phyloP scores from a whole-genome alignment of 2,113 vertebrate species.

The Suncus etruscus region DNA sequence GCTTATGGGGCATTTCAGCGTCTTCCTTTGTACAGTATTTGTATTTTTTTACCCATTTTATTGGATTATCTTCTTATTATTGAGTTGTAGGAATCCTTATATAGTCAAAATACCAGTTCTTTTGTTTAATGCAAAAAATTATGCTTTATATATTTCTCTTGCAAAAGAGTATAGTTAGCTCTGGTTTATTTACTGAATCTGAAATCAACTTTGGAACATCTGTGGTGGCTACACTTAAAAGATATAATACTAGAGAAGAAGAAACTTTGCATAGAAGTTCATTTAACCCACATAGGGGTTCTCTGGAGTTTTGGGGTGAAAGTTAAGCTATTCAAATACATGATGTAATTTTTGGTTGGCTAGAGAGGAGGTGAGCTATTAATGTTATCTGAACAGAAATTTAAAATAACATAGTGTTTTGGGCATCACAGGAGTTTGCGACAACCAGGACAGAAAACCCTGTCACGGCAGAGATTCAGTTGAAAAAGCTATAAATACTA shows the following conservation, averaged over 20 bases:
- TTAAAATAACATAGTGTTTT: background rate
- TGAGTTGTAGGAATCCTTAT: background rate
- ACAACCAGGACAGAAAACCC: background rate
- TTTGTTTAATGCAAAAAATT: background rate
- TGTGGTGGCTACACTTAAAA: slow-evolving; percentile 9
- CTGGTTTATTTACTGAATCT: background rate
- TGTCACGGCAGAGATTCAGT: background rate
- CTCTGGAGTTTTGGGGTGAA: background rate
- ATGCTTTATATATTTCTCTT: background rate
- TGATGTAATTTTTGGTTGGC: background rate
- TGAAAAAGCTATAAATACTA: background rate
- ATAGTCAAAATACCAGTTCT: background rate
- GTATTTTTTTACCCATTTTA: background rate
- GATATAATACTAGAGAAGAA: background rate
- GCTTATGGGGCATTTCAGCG: background rate
- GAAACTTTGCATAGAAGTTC: background rate
- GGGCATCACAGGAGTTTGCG: background rate
- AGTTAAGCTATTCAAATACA: background rate
- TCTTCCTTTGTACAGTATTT: background rate
- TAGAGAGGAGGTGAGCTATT: background rate
- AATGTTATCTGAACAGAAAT: background rate
- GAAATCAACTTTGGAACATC: background rate
- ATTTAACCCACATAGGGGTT: background rate
- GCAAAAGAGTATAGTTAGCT: background rate
- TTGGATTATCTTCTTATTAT: background rate